Percentiles rank a stretch among this genome's conserved stretches.
Conservation (phyloP, 1,140 invertebrate genomes). For the Neodiprion lecontei region DNA sequence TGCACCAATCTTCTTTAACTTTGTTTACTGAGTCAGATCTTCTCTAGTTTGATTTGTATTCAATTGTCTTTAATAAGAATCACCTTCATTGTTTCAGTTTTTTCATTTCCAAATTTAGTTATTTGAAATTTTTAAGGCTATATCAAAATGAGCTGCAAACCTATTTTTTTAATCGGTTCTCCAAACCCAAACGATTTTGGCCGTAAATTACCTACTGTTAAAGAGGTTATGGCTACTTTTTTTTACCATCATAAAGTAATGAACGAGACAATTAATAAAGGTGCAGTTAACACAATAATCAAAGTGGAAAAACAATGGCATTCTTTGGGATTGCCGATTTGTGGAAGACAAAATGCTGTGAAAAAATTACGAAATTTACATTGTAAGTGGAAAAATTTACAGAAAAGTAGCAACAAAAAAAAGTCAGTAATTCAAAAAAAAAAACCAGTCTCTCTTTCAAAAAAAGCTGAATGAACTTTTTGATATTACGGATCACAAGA, state of each 20-base stretch:
- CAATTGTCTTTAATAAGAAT: not conserved
- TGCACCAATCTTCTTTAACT: not conserved
- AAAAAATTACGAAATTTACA: conserved; percentile 18
- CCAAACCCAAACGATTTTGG: conserved; percentile 20
- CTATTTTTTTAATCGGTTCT: conserved; percentile 19
- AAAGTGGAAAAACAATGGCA: conserved; percentile 23
- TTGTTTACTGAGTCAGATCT: not conserved
- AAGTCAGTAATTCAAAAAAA: conserved; percentile 15
- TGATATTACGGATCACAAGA: conserved; percentile 17
- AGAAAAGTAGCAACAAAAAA: conserved; percentile 6
- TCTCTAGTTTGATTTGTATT: not conserved
- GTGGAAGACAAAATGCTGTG: conserved; percentile 20
- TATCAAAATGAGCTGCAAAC: conserved; percentile 8
- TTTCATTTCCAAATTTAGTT: not conserved
- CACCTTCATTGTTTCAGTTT: not conserved
- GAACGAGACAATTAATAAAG: conserved; percentile 21
- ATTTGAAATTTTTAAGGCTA: not conserved
- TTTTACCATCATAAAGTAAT: conserved; percentile 18
- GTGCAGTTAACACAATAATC: conserved; percentile 19
- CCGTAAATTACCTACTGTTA: conserved; percentile 24
- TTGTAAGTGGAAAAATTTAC: conserved; percentile 20
- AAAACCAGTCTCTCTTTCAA: conserved; percentile 15
- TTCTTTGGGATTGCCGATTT: conserved; percentile 17
- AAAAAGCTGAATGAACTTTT: conserved; percentile 15
- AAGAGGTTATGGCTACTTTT: conserved; percentile 25